These are phyloP conservation scores for Psophia crepitans DNA, from an alignment of 2,113 vertebrate species.

Conservation along the genomic window DNA sequence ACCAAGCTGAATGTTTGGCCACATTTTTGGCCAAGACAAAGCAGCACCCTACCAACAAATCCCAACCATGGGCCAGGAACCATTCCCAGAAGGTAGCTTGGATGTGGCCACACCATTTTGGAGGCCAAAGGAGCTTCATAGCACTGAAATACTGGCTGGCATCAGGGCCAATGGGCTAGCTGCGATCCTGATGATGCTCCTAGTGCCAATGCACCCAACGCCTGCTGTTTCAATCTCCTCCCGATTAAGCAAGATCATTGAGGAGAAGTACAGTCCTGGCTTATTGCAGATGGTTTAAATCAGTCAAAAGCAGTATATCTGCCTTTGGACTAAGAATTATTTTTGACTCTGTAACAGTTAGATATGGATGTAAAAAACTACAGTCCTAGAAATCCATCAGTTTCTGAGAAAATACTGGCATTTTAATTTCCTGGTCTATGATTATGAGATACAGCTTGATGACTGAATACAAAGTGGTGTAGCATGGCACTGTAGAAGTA, in stretches of 20 bases:
- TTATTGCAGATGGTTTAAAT: not conserved
- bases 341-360: not conserved
- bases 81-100: not conserved
- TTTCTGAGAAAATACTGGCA: not conserved
- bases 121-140: not conserved
- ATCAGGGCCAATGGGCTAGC: not conserved
- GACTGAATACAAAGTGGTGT: not conserved
- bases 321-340: not conserved
- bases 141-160: not conserved
- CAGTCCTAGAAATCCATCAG: not conserved
- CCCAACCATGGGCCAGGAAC: not conserved
- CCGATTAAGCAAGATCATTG: not conserved
- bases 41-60: not conserved
- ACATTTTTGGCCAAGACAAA: not conserved
- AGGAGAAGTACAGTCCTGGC: not conserved
- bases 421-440: not conserved
- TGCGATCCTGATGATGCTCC: not conserved
- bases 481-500: not conserved
- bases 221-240: not conserved
- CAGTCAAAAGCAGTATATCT: not conserved
- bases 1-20: too few species aligned
- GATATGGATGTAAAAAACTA: not conserved
- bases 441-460: not conserved
- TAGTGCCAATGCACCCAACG: accelerated
- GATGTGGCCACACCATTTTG: not conserved